Evolutionary conservation across 2,888 invertebrate species (phyloP).

Genomic region (Coecobrya sp.): DNA sequence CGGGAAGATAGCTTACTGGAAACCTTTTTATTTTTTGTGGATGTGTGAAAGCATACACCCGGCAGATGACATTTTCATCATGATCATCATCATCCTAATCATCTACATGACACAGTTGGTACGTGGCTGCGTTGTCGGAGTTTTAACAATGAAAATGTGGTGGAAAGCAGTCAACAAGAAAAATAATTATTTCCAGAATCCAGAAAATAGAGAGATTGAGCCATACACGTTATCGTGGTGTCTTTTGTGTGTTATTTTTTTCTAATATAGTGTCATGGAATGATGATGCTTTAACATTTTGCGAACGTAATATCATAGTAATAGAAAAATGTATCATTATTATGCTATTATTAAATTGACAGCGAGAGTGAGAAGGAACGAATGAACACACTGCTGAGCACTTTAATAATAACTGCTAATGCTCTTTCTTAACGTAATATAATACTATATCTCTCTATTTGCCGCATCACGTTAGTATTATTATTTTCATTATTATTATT

Average conservation of each 20-base stretch:
- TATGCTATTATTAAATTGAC: slow-evolving; percentile 34
- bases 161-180: neutral
- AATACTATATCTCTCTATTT: neutral
- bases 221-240: neutral
- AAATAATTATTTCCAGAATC: slow-evolving; percentile 47
- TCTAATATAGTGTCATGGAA: neutral
- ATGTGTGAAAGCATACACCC: neutral
- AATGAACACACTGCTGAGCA: slow-evolving; percentile 7
- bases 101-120: neutral
- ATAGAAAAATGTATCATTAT: neutral
- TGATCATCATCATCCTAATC: neutral
- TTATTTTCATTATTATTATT: neutral
- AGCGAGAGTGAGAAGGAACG: neutral
- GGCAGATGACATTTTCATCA: slow-evolving; percentile 31
- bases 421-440: neutral
- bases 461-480: neutral
- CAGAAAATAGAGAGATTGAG: slow-evolving; percentile 35
- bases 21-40: neutral
- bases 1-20: neutral
- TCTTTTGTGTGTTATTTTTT: neutral
- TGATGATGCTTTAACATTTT: slow-evolving; percentile 9
- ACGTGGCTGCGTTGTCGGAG: neutral
- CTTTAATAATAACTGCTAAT: slow-evolving; percentile 6
- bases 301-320: neutral
- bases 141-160: neutral